Conservation (phyloP, 2,113 vertebrate species). For the Tauraco erythrolophus region DNA sequence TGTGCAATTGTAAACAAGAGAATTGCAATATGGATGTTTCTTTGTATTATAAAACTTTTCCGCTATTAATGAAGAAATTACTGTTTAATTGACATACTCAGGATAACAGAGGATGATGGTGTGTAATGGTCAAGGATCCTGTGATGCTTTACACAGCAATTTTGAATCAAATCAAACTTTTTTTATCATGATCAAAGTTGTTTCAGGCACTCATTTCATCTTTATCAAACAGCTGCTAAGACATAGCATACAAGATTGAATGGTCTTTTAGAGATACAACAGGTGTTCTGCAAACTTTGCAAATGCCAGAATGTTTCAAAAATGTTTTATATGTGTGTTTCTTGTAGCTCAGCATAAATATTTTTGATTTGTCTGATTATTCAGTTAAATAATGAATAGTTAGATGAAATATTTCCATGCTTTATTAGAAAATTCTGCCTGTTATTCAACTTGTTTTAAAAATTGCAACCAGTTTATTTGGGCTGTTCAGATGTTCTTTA, state of each 20-base stretch:
- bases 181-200: slow-evolving; percentile 62
- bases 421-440: slow-evolving; percentile 68
- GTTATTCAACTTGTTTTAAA: slow-evolving; percentile 34
- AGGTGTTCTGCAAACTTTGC: slow-evolving; percentile 40
- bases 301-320: slow-evolving; percentile 63
- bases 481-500: slow-evolving; percentile 38
- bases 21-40: slow-evolving; percentile 86
- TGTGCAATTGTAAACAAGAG: slow-evolving; percentile 86
- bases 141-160: slow-evolving; percentile 78
- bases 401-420: slow-evolving; percentile 48
- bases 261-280: slow-evolving; percentile 1
- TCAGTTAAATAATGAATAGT: slow-evolving; percentile 63
- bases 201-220: slow-evolving; percentile 65
- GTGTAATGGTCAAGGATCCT: slow-evolving; percentile 80
- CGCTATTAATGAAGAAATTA: slow-evolving; percentile 88
- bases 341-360: slow-evolving; percentile 42
- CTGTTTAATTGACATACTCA: slow-evolving; percentile 95
- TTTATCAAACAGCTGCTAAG: slow-evolving; percentile 69
- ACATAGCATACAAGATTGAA: slow-evolving; percentile 51
- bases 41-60: slow-evolving; percentile 93
- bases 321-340: slow-evolving; percentile 52
- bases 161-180: slow-evolving; percentile 71
- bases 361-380: slow-evolving; percentile 65
- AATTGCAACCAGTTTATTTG: slow-evolving; percentile 56
- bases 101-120: slow-evolving; percentile 90